Evolutionary conservation across 2,888 invertebrate species (phyloP).

Genomic region (Apoda limacodes): DNA sequence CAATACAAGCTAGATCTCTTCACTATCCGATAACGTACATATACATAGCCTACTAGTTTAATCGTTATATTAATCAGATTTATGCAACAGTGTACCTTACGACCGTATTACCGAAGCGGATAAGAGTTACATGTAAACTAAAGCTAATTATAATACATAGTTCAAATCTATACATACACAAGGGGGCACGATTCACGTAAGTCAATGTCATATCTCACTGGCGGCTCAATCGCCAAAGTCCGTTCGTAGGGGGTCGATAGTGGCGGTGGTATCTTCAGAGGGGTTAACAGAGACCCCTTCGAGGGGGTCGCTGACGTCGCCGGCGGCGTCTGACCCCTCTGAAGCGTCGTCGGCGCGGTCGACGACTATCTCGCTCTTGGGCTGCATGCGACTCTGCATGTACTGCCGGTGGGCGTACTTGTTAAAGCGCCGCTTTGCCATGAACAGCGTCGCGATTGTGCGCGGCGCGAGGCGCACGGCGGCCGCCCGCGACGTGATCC

Average conservation of each 20-base stretch:
- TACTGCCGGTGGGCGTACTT: conserved; percentile 66
- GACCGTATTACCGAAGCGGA: conserved; percentile 58
- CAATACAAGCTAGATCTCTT: conserved; percentile 37
- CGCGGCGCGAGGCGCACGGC: conserved; percentile 60
- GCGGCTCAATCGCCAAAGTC: conserved; percentile 17
- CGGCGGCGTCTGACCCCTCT: conserved; percentile 14
- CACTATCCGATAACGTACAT: conserved; percentile 50
- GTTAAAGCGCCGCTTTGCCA: conserved; percentile 67
- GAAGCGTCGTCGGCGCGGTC: conserved; percentile 14
- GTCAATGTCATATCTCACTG: conserved; percentile 1
- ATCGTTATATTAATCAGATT: conserved; percentile 62
- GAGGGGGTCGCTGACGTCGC: conserved; percentile 12
- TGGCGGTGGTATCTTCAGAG: conserved; percentile 16
- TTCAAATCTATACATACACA: conserved; percentile 11
- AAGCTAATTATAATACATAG: conserved; percentile 40
- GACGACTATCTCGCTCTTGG: conserved; percentile 15
- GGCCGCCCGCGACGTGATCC: conserved; percentile 61
- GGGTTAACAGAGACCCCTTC: conserved; percentile 2
- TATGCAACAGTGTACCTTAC: conserved; percentile 61
- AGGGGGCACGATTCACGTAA: conserved; percentile 1
- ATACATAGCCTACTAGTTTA: conserved; percentile 47
- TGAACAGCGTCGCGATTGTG: conserved; percentile 64
- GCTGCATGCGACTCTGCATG: conserved; percentile 34
- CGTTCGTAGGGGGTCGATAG: conserved; percentile 15
- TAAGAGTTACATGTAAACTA: conserved; percentile 45